Evolutionary conservation across 2,797 vertebrate genomes (phyloP).

Genomic region (Babyrousa celebensis): DNA sequence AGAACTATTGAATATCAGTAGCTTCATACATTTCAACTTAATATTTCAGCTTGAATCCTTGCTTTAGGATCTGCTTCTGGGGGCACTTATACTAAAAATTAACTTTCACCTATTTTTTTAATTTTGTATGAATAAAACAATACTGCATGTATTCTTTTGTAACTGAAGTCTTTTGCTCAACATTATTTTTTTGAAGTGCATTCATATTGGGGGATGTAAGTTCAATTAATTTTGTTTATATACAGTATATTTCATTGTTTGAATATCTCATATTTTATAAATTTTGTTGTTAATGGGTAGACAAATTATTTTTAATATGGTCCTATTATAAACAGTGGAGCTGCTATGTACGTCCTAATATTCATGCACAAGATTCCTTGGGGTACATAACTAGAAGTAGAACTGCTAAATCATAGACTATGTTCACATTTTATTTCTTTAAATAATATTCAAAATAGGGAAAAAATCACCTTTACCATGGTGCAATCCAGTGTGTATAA

Average conservation of each 20-base stretch:
- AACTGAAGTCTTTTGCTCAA: slow-evolving; percentile 14
- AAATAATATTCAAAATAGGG: slow-evolving; percentile 32
- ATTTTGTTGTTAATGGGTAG: not conserved
- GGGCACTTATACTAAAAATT: not conserved
- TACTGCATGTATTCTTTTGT: not conserved
- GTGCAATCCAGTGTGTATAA: not conserved
- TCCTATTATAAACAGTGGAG: not conserved
- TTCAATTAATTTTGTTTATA: not conserved
- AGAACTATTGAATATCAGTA: not conserved
- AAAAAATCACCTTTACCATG: not conserved
- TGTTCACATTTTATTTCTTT: slow-evolving; percentile 12
- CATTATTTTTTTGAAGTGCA: slow-evolving; percentile 20
- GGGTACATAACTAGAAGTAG: not conserved
- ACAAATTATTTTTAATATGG: not conserved
- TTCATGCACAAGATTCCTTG: not conserved
- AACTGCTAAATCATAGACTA: not conserved
- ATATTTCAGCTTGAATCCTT: not conserved
- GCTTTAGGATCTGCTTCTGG: not conserved
- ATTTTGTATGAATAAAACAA: slow-evolving; percentile 3
- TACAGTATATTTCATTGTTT: not conserved
- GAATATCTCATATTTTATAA: not conserved
- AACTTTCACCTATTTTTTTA: slow-evolving; percentile 5
- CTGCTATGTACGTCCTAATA: not conserved
- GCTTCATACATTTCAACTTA: slow-evolving; percentile 44
- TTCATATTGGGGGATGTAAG: not conserved